Evolutionary conservation across 2,888 invertebrate genomes (phyloP), one percentile per base, ranked within the genome.

Genomic region (Bellardia pandia): DNA sequence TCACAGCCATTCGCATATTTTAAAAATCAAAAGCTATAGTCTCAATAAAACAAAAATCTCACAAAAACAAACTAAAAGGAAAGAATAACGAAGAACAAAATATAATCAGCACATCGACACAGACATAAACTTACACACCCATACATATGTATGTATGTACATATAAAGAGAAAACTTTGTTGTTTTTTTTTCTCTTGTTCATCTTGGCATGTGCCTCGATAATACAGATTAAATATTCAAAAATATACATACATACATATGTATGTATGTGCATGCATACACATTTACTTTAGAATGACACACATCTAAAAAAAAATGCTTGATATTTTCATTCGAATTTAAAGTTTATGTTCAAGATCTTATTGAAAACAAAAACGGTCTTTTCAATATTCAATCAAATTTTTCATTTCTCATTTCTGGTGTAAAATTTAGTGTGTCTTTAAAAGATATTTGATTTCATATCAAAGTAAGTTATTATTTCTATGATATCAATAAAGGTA

Each of bases 171-270:
- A 62, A 64, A 53, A 48, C 9, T 56, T 71, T 1, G 14, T 71
- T 45, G 9, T 37, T 62, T 68, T 42, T 23, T 23, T 23, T 23
- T 37, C 33, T 4, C 53, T 69, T 69, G 33, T 37, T 60, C 30
- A n/a, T 72, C 23, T 42, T 80, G 81, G 80, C 84, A 81, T 75
- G 76, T 86, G 88, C 89, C 88, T 88, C 89, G 89, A 90, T 90
- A 90, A 89, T 89, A 89, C 89, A 89, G 90, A 89, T 89, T 90
- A 83, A 86, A 84, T 85, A 90, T 90, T 88, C 88, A 86, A 86
- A 90, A 90, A 90, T 89, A 89, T 68, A 3, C 33, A 8, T 33
- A 37, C 3, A 37, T 37, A 3, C 3, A 68, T 23, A 13, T 9
- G 40, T 42, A 40, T 42, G 14, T n/a, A 64, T n/a, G n/a, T n/a